Evolutionary conservation across 2,113 vertebrate genomes (phyloP), one percentile per base, ranked within the genome.

Genomic region (Cheirogaleus medius): DNA sequence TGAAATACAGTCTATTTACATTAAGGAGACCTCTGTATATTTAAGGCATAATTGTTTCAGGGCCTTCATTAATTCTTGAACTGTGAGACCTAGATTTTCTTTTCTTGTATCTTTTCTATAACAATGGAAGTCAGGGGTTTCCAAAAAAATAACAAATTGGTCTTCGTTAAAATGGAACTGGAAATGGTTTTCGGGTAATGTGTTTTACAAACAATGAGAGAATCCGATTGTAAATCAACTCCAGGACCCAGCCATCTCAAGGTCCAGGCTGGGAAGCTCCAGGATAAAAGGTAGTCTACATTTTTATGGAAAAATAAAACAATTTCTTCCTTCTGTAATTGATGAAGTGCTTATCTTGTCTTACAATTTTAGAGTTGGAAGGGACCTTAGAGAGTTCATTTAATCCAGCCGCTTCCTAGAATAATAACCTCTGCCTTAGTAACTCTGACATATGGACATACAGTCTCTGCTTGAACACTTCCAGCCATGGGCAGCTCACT

Each of bases 41-140:
- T 98, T 98, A 98, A 98, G 94, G 87, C 97, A 23, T 97, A 98
- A 98, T 99, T 98, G 98, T 99, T 98, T 97, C 97, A 58, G 98
- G 98, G 11, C 97, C 74, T 96, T 98, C 98, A 97, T 98, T 97
- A 98, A 98, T 98, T 97, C 98, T 39, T 73, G 96, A 68, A 94
- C 97, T 87, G 97, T 87, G 23, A 97, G 94, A 90, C 71, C 56
- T 76, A 0, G 74, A 96, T 97, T 97, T 97, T 87, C 78, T 95
- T 88, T 76, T 96, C 94, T 17, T 97, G 54, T 98, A 96, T 97
- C 97, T 97, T 97, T 97, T 94, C 95, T 96, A 1, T 94, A 96
- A 97, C 94, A 97, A 89, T 96, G 77, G 60, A 82, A 96, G 87
- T 92, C 60, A 86, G 71, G 34, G 73, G 52, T 49, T 92, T 92